These are phyloP conservation scores for Herpailurus yagouaroundi DNA, from an alignment of 2,113 vertebrate genomes.

Conservation along the genomic window DNA sequence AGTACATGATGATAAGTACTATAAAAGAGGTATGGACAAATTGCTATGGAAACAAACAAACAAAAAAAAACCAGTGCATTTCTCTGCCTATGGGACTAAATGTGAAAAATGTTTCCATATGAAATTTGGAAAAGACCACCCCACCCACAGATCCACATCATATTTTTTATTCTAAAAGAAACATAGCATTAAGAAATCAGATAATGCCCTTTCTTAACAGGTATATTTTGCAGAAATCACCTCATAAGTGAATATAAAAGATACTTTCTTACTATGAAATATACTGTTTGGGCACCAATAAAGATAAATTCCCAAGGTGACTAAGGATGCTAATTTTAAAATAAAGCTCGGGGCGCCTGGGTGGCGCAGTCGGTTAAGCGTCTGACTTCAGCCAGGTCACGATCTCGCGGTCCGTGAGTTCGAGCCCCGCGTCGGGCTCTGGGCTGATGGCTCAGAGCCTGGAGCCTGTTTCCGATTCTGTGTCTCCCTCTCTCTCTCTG, in stretches of 20 bases:
- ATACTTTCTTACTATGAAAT: not conserved
- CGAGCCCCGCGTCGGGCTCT: no score
- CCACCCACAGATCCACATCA: not conserved
- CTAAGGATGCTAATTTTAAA: slow-evolving; percentile 3
- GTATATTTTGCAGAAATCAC: not conserved
- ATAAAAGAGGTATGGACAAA: not conserved
- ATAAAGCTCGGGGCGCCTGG: no score
- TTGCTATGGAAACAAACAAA: not conserved
- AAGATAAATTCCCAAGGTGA: not conserved
- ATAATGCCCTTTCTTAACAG: not conserved
- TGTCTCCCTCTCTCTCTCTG: no score
- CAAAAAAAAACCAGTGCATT: not conserved
- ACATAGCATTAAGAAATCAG: not conserved
- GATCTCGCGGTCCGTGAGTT: no score
- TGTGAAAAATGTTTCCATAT: not conserved
- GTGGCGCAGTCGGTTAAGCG: no score
- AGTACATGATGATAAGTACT: not conserved
- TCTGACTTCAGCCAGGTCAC: no score
- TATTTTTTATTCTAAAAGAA: slow-evolving; percentile 13
- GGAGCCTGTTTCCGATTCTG: no score
- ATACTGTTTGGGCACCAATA: not conserved
- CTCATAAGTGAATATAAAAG: not conserved
- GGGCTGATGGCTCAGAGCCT: no score
- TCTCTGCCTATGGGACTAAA: not conserved
- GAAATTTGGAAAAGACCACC: not conserved